phyloP scores from a whole-genome alignment of 2,797 vertebrate genomes.

The Catostomus latipinnis region DNA sequence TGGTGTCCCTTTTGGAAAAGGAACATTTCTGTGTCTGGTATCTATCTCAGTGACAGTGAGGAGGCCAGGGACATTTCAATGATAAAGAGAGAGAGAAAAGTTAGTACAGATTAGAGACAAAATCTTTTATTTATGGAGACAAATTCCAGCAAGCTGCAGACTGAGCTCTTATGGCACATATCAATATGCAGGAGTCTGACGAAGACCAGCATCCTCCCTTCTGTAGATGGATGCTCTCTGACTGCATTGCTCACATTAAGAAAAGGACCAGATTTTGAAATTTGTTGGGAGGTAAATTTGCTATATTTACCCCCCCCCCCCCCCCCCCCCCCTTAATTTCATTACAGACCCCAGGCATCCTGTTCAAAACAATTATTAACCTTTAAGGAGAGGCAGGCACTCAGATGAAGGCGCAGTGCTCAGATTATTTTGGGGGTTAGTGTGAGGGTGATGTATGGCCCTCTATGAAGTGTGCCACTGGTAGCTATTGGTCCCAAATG shows the following conservation, averaged over 20 bases:
- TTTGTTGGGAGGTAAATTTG: constrained; percentile 63
- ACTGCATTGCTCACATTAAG: constrained; percentile 16
- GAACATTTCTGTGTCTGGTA: constrained; percentile 33
- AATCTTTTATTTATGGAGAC: constrained; percentile 62
- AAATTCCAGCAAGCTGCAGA: constrained; percentile 50
- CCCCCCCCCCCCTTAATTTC: neutral
- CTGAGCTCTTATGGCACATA: constrained; percentile 47
- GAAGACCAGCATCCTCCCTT: constrained; percentile 27
- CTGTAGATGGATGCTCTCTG: constrained; percentile 30
- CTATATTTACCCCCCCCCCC: too few species aligned
- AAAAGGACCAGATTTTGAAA: constrained; percentile 34
- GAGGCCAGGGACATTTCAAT: constrained; percentile 42
- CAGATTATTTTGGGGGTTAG: constrained; percentile 58
- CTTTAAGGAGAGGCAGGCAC: constrained; percentile 62
- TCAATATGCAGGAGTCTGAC: constrained; percentile 29
- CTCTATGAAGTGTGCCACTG: constrained; percentile 24
- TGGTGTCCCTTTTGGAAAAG: constrained; percentile 28
- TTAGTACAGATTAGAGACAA: constrained; percentile 41
- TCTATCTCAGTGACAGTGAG: constrained; percentile 45
- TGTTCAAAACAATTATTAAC: constrained; percentile 74
- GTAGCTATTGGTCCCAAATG: constrained; percentile 53
- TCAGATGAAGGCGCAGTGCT: constrained; percentile 29
- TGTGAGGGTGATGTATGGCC: constrained; percentile 62
- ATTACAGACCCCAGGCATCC: constrained; percentile 58
- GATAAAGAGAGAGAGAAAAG: neutral